Conservation (phyloP, 2,888 invertebrate genomes). For the Chrysodeixis includens region DNA sequence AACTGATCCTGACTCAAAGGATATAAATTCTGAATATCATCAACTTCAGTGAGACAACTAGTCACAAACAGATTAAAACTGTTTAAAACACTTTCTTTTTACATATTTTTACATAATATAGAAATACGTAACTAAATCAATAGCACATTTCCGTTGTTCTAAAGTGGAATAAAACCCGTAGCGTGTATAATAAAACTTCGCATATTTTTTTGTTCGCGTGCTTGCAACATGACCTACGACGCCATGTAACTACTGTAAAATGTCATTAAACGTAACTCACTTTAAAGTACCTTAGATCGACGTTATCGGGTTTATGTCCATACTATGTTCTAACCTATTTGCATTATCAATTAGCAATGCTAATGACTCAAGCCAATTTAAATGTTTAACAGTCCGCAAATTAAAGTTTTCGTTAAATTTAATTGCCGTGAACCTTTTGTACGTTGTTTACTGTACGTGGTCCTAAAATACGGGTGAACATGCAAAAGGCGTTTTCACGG, state of each 20-base stretch:
- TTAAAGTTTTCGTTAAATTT: constrained; percentile 35
- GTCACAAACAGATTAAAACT: too few species aligned
- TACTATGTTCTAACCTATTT: constrained; percentile 39
- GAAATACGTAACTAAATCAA: neutral
- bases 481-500: constrained; percentile 53
- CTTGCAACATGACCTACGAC: constrained; percentile 18
- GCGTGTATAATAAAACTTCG: constrained; percentile 34
- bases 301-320: constrained; percentile 37
- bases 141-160: neutral
- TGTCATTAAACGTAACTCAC: constrained; percentile 40
- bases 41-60: neutral
- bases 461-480: constrained; percentile 49
- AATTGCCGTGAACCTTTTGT: constrained; percentile 20
- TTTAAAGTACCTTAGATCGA: constrained; percentile 33
- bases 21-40: constrained; percentile 14
- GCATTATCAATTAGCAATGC: constrained; percentile 42
- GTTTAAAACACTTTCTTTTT: too few species aligned
- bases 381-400: constrained; percentile 28
- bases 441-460: constrained; percentile 24
- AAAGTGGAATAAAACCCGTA: constrained; percentile 11
- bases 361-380: constrained; percentile 41
- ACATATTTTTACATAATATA: neutral
- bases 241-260: constrained; percentile 29
- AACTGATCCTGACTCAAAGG: constrained; percentile 9
- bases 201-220: constrained; percentile 41